A percentile compares a stretch with the other conserved stretches of the same genome.
These are phyloP conservation scores for Oligia strigilis DNA, from an alignment of 2,888 invertebrate species.

Conservation along the genomic window DNA sequence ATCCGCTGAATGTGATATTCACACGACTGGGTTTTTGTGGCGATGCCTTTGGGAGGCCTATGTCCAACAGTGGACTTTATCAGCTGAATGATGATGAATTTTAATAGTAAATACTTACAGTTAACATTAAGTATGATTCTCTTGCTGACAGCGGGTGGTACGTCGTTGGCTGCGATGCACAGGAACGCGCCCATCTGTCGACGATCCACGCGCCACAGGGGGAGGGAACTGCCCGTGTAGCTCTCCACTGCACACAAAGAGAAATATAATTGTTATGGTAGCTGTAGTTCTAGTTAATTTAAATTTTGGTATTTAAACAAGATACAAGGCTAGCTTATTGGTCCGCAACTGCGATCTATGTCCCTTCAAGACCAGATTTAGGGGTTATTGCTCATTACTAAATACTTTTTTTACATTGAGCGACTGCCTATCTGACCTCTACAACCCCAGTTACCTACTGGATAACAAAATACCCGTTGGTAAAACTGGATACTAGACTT, in stretches of 20 bases:
- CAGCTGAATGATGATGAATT: neutral
- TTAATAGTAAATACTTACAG: slow-evolving; percentile 92
- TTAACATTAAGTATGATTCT: slow-evolving; percentile 96
- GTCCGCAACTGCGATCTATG: neutral
- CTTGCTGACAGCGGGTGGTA: slow-evolving; percentile 97
- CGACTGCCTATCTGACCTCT: neutral
- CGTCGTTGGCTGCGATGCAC: slow-evolving; percentile 97
- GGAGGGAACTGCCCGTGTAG: slow-evolving; percentile 92
- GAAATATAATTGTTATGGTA: neutral
- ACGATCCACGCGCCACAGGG: slow-evolving; percentile 94
- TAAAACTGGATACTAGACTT: neutral
- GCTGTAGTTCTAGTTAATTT: neutral
- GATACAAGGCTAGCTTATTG: neutral
- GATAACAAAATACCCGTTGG: neutral
- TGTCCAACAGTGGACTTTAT: neutral
- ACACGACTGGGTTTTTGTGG: neutral
- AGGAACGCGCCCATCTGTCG: slow-evolving; percentile 98
- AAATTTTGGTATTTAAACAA: neutral
- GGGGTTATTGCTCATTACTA: no score
- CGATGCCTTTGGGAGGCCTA: neutral
- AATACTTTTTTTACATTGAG: neutral
- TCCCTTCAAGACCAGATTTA: neutral
- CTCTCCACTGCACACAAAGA: slow-evolving; percentile 90
- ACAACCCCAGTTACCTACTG: neutral
- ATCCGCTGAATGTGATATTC: no score